Evolutionary conservation across 2,888 invertebrate species (phyloP), one percentile per base, ranked within the genome.

Genomic region (Alsophila aescularia): DNA sequence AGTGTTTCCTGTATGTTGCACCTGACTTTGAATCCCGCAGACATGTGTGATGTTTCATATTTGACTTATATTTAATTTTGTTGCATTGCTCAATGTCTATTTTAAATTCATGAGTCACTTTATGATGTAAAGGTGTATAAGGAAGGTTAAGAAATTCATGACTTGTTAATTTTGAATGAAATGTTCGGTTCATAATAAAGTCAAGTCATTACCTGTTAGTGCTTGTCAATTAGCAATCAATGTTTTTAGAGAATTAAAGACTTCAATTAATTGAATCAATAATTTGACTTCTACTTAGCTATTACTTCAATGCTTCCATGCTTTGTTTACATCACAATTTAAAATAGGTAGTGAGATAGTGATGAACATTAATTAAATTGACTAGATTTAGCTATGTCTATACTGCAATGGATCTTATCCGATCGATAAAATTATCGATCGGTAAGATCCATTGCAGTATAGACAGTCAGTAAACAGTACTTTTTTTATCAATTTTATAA

Each of bases 1-100:
- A 90, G 82, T 71, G 72, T 84, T 89, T 89, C 87, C 87, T 87
- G 72, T 70, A 70, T 68, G 67, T 57, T 69, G 67, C 76, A 75
- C 70, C 76, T 85, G 81, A 64, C 81, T 58, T 32, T 10, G 29
- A 35, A 50, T 45, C 34, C 72, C 78, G 62, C 62, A 40, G 57
- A 63, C 66, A 62, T 60, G 50, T 41, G 47, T 39, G 35, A 58
- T 60, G 15, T 55, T 61, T 42, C 36, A 36, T 54, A 44, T 51
- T 57, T 54, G 40, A 52, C 29, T 45, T n/a, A n/a, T n/a, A n/a
- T n/a, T n/a, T n/a, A n/a, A 6, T 31, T 52, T 32, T 39, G 39
- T 14, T 13, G 6, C 18, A 8, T 32, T 39, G 2, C 13, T 12
- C 24, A 47, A 29, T 40, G 16, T 40, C 18, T 18, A 35, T 51